Evolutionary conservation across 1,140 invertebrate genomes (phyloP).

Genomic region (Protaetia brevitarsis): DNA sequence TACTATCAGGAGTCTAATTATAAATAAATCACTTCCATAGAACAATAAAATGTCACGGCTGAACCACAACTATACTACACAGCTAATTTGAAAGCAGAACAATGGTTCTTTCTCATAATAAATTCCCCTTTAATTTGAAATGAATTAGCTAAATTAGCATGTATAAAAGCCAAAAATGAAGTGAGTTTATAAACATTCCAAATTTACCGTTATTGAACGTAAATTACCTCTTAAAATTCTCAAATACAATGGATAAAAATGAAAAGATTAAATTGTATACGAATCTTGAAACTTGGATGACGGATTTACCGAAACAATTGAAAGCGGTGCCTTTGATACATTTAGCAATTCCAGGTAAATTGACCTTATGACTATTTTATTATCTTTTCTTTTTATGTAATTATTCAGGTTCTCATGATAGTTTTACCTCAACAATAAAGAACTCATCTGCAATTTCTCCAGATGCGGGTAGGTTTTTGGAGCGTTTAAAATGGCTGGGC

Average conservation of each 20-base stretch:
- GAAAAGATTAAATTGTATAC: conserved; percentile 45
- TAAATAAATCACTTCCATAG: too few species aligned
- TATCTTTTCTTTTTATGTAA: not conserved
- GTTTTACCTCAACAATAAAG: conserved; percentile 72
- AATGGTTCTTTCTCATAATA: not conserved
- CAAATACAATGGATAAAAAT: not conserved
- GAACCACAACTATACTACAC: too few species aligned
- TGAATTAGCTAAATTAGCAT: too few species aligned
- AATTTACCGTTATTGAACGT: too few species aligned
- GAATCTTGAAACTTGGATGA: conserved; percentile 71
- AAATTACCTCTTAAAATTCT: not conserved
- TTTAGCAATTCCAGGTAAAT: conserved; percentile 70
- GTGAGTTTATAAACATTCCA: too few species aligned
- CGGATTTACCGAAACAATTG: conserved; percentile 56
- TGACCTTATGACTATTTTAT: conserved; percentile 18
- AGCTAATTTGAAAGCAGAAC: too few species aligned
- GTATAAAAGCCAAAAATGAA: too few species aligned
- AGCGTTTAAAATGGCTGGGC: conserved; percentile 55
- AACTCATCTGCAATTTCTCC: conserved; percentile 58
- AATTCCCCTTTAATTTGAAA: too few species aligned
- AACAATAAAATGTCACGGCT: too few species aligned
- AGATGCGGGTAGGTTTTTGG: conserved; percentile 63
- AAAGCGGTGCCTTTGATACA: conserved; percentile 63
- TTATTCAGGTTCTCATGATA: conserved; percentile 72
- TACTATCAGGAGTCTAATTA: too few species aligned